Evolutionary conservation across 1,140 invertebrate species (phyloP).

Genomic region (Caerostris extrusa): DNA sequence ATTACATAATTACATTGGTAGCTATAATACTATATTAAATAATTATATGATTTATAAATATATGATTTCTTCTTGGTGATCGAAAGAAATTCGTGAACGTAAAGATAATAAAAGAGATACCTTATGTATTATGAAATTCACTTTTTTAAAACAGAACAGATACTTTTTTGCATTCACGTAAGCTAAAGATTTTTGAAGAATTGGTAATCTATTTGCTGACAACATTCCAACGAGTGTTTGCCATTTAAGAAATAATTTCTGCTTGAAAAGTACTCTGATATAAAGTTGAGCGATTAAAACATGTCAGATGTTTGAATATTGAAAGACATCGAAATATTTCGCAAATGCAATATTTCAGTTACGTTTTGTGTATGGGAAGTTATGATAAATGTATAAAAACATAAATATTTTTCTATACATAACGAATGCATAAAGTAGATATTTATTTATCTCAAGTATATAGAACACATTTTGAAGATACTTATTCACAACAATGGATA

Average conservation of each 20-base stretch:
- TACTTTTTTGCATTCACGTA: background rate
- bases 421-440: background rate
- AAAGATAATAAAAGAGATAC: background rate
- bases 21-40: too few relatives aligned
- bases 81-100: background rate
- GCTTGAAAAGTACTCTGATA: background rate
- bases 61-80: background rate
- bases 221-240: background rate
- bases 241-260: slow-evolving; percentile 10
- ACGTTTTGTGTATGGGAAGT: background rate
- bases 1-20: too few relatives aligned
- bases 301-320: background rate
- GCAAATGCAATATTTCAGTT: background rate
- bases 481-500: too few relatives aligned
- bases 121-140: background rate
- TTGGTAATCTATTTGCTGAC: slow-evolving; percentile 19
- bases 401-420: background rate
- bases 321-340: background rate
- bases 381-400: background rate
- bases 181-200: background rate
- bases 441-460: background rate
- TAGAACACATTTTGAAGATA: background rate
- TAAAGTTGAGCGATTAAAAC: background rate
- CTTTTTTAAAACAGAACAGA: background rate
- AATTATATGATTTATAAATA: too few relatives aligned